Conservation (phyloP, 1,140 invertebrate genomes). For the Zaprionus inermis region DNA sequence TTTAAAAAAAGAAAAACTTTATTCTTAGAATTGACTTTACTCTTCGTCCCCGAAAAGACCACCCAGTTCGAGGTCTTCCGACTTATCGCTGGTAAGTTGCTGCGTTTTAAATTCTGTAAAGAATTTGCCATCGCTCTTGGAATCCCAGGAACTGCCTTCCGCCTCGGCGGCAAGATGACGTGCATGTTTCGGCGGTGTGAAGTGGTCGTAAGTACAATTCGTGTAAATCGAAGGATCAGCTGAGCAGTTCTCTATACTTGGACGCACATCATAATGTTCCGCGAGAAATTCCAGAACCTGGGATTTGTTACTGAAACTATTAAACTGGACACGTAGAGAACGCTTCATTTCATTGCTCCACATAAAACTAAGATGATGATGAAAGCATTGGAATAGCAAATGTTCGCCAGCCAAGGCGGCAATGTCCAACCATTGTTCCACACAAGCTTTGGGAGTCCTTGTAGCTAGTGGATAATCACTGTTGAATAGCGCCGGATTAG, state of each 20-base stretch:
- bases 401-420: constrained; percentile 85
- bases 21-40: constrained; percentile 26
- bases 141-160: constrained; percentile 55
- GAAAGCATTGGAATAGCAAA: constrained; percentile 92
- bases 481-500: constrained; percentile 95
- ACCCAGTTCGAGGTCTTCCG: constrained; percentile 54
- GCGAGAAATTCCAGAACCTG: constrained; percentile 90
- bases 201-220: constrained; percentile 65
- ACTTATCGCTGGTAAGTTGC: constrained; percentile 34
- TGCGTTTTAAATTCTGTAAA: constrained; percentile 69
- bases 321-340: constrained; percentile 90
- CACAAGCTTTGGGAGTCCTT: constrained; percentile 90
- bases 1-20: background rate
- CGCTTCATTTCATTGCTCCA: constrained; percentile 91
- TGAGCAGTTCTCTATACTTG: background rate
- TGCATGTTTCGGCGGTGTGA: constrained; percentile 61
- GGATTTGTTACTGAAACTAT: constrained; percentile 89
- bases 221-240: constrained; percentile 40
- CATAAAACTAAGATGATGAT: constrained; percentile 98
- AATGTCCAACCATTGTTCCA: constrained; percentile 94
- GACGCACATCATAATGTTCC: constrained; percentile 58
- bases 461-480: constrained; percentile 87
- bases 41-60: constrained; percentile 53
- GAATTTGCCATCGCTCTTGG: constrained; percentile 67
- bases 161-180: constrained; percentile 53